phyloP scores from a whole-genome alignment of 2,888 invertebrate genomes.

The Pandemis cinnamomeana region DNA sequence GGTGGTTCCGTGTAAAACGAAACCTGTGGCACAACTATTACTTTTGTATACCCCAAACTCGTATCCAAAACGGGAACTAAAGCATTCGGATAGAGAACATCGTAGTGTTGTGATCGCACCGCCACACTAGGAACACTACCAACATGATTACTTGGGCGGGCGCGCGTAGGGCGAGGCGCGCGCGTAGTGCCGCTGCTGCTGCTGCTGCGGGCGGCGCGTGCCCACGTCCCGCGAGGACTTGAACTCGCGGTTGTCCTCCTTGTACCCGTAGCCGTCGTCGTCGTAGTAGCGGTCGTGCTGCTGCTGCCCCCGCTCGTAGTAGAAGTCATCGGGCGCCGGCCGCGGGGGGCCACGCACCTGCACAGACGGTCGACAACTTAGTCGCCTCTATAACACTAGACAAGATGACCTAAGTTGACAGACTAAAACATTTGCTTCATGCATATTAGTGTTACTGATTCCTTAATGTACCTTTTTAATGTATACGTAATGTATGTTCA shows the following conservation, averaged over 20 bases:
- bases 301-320: slow-evolving; percentile 75
- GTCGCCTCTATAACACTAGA: not conserved
- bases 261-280: slow-evolving; percentile 67
- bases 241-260: slow-evolving; percentile 67
- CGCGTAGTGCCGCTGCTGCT: slow-evolving; percentile 49
- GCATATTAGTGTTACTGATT: too few species aligned
- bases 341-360: slow-evolving; percentile 70
- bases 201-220: slow-evolving; percentile 63
- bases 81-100: not conserved
- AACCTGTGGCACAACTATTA: not conserved
- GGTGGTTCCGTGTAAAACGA: not conserved
- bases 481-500: too few species aligned
- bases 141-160: slow-evolving; percentile 67
- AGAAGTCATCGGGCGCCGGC: slow-evolving; percentile 89
- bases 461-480: too few species aligned
- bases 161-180: slow-evolving; percentile 72
- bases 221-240: slow-evolving; percentile 73
- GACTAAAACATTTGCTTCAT: too few species aligned
- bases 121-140: slow-evolving; percentile 45
- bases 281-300: slow-evolving; percentile 78
- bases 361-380: not conserved
- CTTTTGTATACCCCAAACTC: not conserved
- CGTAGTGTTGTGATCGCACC: slow-evolving; percentile 21
- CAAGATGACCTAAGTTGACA: too few species aligned
- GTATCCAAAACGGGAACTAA: not conserved